phyloP scores from a whole-genome alignment of 2,888 invertebrate species.

The Caenorhabditis sp. region DNA sequence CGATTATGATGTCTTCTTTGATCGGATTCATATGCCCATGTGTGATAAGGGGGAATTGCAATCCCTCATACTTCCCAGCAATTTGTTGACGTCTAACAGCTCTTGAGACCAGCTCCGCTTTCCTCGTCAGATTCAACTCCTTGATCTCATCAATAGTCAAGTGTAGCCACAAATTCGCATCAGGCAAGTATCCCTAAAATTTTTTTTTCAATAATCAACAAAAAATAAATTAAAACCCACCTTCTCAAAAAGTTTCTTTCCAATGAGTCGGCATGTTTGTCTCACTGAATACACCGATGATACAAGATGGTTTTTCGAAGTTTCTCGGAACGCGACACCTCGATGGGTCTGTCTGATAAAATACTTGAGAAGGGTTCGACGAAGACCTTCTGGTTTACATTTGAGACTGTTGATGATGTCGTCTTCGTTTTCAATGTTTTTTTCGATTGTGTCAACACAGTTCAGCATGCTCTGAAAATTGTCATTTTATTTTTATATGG shows the following conservation, averaged over 20 bases:
- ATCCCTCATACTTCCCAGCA: constrained; percentile 76
- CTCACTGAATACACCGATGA: constrained; percentile 30
- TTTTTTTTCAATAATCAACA: no score
- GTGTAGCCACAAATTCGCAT: constrained; percentile 72
- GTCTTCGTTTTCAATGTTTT: constrained; percentile 34
- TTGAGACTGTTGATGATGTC: constrained; percentile 51
- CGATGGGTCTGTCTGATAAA: constrained; percentile 71
- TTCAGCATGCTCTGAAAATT: constrained; percentile 36
- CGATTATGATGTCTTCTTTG: constrained; percentile 18
- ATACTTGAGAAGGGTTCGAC: constrained; percentile 68
- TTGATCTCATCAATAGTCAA: constrained; percentile 72
- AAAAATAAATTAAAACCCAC: no score
- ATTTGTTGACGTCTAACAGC: constrained; percentile 78
- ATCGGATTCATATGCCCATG: constrained; percentile 73
- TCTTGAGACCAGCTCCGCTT: constrained; percentile 73
- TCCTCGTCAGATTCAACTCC: constrained; percentile 42
- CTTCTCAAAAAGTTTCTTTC: constrained; percentile 42
- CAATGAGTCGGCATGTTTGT: constrained; percentile 40
- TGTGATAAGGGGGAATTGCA: constrained; percentile 78
- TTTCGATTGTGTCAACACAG: constrained; percentile 26
- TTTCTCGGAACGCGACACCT: constrained; percentile 73
- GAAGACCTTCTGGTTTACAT: constrained; percentile 47
- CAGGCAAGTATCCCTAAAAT: constrained; percentile 70
- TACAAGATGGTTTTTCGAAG: constrained; percentile 57
- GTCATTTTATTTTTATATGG: no score